Evolutionary conservation across 1,140 invertebrate species (phyloP).

Genomic region (Drosophila littoralis): DNA sequence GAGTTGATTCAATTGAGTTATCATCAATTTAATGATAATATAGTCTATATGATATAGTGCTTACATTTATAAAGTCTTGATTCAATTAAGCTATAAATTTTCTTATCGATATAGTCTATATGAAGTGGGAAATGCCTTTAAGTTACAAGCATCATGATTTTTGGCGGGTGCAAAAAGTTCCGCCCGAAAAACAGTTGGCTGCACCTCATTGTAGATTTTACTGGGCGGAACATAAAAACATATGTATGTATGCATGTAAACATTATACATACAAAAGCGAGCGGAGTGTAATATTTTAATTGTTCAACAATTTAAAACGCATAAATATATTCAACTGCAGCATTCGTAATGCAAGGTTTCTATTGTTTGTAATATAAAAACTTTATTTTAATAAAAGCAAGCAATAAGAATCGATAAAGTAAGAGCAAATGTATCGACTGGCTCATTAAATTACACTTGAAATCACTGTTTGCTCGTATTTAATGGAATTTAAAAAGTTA

Average conservation of each 20-base stretch:
- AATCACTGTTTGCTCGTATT: background rate
- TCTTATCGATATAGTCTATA: too few relatives aligned
- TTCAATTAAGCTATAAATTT: too few relatives aligned
- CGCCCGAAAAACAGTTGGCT: slow-evolving; percentile 22
- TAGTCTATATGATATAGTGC: too few relatives aligned
- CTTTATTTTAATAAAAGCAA: background rate
- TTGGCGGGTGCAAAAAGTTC: background rate
- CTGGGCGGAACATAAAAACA: slow-evolving; percentile 3
- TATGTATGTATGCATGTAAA: background rate
- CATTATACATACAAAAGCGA: background rate
- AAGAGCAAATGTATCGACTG: background rate
- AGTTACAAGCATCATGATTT: too few relatives aligned
- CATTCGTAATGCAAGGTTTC: too few relatives aligned
- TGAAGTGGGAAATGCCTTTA: too few relatives aligned
- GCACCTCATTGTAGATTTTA: slow-evolving; percentile 19
- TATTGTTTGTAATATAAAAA: background rate
- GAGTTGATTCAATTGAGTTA: too few relatives aligned
- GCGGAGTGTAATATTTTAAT: slow-evolving; percentile 25
- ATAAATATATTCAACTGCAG: too few relatives aligned
- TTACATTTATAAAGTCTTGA: too few relatives aligned
- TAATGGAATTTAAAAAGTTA: background rate
- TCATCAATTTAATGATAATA: too few relatives aligned
- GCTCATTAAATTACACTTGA: background rate
- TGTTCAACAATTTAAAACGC: background rate
- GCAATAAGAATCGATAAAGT: background rate